These are phyloP conservation scores for Brachionus manjavacas DNA, from an alignment of 1,140 invertebrate species.

Conservation along the genomic window DNA sequence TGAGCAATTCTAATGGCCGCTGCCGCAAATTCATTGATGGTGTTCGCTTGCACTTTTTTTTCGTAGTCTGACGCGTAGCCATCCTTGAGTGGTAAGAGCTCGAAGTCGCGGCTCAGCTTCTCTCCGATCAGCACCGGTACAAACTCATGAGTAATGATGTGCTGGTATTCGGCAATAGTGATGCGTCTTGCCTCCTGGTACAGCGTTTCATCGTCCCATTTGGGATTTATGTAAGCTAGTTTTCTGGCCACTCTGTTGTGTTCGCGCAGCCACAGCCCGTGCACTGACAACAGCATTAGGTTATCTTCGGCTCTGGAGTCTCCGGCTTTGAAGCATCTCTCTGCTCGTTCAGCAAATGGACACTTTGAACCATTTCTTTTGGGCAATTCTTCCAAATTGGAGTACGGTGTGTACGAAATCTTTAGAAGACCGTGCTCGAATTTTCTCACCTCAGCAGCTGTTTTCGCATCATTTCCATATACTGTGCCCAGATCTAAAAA, in stretches of 20 bases:
- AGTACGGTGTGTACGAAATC: neutral
- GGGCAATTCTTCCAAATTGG: conserved; percentile 20
- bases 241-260: conserved; percentile 47
- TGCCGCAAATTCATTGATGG: conserved; percentile 14
- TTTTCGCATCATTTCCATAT: neutral
- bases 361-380: neutral
- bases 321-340: conserved; percentile 14
- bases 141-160: conserved; percentile 89
- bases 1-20: conserved; percentile 28
- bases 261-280: conserved; percentile 66
- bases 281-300: conserved; percentile 58
- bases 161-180: conserved; percentile 81
- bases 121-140: conserved; percentile 80
- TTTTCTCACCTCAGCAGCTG: neutral
- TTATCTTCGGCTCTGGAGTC: neutral
- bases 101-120: neutral
- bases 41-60: neutral
- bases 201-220: conserved; percentile 46
- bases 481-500: neutral
- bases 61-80: conserved; percentile 44
- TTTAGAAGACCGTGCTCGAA: conserved; percentile 9
- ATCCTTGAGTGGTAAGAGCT: neutral
- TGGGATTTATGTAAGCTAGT: conserved; percentile 43
- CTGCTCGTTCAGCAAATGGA: neutral
- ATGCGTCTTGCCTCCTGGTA: conserved; percentile 75